Conservation (phyloP, 2,797 vertebrate genomes). For the Clangula hyemalis region DNA sequence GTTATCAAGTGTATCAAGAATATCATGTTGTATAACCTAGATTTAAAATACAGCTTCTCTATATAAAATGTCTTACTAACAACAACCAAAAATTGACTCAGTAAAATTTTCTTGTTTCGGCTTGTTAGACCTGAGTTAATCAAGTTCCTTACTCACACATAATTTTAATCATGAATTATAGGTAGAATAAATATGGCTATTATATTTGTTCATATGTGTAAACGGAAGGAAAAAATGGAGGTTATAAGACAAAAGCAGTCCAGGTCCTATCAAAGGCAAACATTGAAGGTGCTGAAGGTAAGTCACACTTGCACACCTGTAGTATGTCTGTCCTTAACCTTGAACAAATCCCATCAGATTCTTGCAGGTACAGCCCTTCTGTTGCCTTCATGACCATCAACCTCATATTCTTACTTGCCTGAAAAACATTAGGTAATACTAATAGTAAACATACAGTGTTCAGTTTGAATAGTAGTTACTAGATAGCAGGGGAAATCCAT, state of each 20-base stretch:
- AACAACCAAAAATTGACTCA: background rate
- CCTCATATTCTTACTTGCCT: background rate
- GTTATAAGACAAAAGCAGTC: background rate
- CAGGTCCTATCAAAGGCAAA: background rate
- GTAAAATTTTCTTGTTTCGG: background rate
- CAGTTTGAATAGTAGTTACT: background rate
- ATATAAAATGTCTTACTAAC: background rate
- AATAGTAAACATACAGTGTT: background rate
- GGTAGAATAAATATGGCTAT: background rate
- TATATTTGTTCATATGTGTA: background rate
- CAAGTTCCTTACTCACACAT: background rate
- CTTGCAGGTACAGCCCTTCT: background rate
- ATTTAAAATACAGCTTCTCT: background rate
- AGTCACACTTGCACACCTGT: background rate
- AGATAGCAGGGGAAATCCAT: background rate
- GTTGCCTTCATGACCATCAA: background rate
- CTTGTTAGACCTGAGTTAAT: background rate
- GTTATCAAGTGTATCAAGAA: background rate
- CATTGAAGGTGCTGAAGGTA: background rate
- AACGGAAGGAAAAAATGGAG: background rate
- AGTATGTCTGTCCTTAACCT: background rate
- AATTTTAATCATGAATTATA: background rate
- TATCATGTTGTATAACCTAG: background rate
- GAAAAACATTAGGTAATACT: background rate
- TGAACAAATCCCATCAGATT: background rate